Evolutionary conservation across 2,888 invertebrate species (phyloP).

Genomic region (Hypolimnas misippus): DNA sequence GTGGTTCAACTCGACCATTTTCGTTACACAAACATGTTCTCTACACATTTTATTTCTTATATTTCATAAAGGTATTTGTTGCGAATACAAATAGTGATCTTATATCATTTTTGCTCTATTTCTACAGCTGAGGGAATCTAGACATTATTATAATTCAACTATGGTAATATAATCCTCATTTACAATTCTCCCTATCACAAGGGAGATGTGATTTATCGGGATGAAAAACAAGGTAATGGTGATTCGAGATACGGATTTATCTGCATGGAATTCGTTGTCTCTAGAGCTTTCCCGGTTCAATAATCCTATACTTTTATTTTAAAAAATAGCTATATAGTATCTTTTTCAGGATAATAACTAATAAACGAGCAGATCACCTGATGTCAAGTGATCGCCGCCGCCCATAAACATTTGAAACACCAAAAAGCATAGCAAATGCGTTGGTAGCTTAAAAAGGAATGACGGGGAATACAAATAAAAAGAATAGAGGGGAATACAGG

Average conservation of each 20-base stretch:
- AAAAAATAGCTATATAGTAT: background rate
- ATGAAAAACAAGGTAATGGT: conserved; percentile 36
- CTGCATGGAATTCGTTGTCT: conserved; percentile 23
- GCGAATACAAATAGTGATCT: background rate
- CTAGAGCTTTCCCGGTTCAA: conserved; percentile 13
- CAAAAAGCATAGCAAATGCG: too few species aligned
- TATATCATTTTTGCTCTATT: background rate
- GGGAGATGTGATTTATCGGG: conserved; percentile 34
- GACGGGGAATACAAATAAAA: too few species aligned
- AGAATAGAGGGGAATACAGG: too few species aligned
- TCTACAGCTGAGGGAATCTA: conserved; percentile 2
- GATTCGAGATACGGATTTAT: conserved; percentile 26
- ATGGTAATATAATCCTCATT: conserved; percentile 31
- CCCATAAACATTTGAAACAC: too few species aligned
- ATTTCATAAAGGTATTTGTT: background rate
- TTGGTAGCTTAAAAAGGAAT: too few species aligned
- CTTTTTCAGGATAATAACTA: background rate
- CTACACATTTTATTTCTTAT: background rate
- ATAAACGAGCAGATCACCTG: background rate
- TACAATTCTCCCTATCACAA: conserved; percentile 32
- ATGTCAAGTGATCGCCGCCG: too few species aligned
- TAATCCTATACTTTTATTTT: background rate
- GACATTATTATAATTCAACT: conserved; percentile 29
- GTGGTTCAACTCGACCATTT: background rate
- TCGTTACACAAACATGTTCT: background rate